phyloP scores from a whole-genome alignment of 1,140 invertebrate genomes.

The Globodera rostochiensis region DNA sequence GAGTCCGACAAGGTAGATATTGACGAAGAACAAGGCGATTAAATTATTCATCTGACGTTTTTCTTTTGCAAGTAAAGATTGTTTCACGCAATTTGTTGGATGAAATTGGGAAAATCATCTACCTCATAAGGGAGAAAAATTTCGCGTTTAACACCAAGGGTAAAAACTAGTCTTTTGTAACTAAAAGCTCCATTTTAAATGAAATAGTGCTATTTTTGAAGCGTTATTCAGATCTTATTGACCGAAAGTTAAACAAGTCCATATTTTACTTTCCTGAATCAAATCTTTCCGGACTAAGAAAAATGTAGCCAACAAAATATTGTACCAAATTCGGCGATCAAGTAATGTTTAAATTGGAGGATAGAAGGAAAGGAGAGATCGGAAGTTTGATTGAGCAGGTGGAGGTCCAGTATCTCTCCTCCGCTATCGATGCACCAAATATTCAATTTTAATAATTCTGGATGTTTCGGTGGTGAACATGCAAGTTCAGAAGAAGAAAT shows the following conservation, averaged over 20 bases:
- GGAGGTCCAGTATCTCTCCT: not conserved
- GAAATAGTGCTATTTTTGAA: no score
- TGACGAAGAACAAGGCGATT: not conserved
- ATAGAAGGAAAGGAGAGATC: constrained; percentile 3
- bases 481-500: not conserved
- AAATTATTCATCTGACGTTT: no score
- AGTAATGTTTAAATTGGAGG: not conserved
- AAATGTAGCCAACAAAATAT: constrained; percentile 8
- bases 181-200: no score
- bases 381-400: not conserved
- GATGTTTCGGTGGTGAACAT: not conserved
- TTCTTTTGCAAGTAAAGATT: no score
- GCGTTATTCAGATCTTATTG: no score
- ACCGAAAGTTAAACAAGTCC: not conserved
- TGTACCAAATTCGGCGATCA: not conserved
- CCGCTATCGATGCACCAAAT: not conserved
- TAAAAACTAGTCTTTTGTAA: no score
- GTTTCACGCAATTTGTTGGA: no score
- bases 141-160: no score
- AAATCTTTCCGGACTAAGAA: not conserved
- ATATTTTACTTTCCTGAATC: not conserved
- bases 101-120: no score
- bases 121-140: no score
- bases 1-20: not conserved
- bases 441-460: not conserved